Conservation (phyloP, 2,113 vertebrate genomes). For the Motacilla tschutschensis region DNA sequence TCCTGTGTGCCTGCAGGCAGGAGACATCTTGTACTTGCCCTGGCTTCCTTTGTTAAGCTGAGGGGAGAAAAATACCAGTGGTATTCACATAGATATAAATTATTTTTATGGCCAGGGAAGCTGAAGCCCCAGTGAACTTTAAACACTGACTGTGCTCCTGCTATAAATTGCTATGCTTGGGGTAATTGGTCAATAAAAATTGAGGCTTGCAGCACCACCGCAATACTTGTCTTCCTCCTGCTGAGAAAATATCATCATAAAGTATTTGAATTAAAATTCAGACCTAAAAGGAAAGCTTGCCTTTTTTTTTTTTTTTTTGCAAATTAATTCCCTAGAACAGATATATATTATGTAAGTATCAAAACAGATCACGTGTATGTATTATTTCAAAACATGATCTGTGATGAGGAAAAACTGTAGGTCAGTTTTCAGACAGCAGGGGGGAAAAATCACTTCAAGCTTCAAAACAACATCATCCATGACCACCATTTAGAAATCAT, state of each 20-base stretch:
- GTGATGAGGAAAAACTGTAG: neutral
- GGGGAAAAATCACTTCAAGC: neutral
- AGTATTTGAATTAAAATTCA: neutral
- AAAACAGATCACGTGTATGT: neutral
- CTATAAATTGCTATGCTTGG: neutral
- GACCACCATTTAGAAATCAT: neutral
- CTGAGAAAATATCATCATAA: neutral
- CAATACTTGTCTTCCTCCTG: neutral
- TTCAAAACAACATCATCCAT: neutral
- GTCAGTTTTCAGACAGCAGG: neutral
- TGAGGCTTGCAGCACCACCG: neutral
- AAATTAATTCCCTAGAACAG: neutral
- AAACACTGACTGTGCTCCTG: neutral
- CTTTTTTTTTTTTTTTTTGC: neutral
- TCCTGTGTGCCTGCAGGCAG: neutral
- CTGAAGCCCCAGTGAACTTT: conserved; percentile 23
- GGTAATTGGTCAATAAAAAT: conserved; percentile 23
- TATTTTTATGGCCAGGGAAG: neutral
- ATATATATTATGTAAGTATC: neutral
- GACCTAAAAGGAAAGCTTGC: neutral
- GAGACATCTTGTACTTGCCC: neutral
- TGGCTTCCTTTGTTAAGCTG: neutral
- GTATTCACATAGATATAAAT: neutral
- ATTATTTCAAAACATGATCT: neutral
- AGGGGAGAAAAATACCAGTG: accelerated